phyloP scores from a whole-genome alignment of 2,113 vertebrate species.

The Tamias sibiricus region DNA sequence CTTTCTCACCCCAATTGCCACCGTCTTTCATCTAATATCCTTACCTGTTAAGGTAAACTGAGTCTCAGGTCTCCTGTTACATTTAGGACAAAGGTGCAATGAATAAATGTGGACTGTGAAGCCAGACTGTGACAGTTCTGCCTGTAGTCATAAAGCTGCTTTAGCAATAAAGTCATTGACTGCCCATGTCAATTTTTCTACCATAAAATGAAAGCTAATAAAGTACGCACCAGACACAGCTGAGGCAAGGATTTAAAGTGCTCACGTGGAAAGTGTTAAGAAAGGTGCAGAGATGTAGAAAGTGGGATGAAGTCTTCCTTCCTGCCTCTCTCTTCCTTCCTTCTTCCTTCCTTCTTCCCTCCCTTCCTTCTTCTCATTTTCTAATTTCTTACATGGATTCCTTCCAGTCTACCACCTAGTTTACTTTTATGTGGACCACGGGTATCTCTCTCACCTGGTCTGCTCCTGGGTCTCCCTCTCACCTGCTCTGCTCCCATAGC shows the following conservation, averaged over 20 bases:
- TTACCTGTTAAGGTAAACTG: not conserved
- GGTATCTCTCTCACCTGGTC: not conserved
- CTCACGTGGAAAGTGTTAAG: not conserved
- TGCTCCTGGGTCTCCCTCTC: not conserved
- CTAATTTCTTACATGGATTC: not conserved
- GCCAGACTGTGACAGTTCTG: not conserved
- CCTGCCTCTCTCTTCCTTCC: too few relatives aligned
- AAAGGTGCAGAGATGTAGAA: not conserved
- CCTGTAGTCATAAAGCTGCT: too few relatives aligned
- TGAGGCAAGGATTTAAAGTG: not conserved
- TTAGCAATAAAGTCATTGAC: not conserved
- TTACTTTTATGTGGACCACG: not conserved
- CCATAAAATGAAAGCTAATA: not conserved
- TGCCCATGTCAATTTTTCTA: not conserved
- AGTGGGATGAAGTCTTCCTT: not conserved
- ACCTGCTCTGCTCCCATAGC: not conserved
- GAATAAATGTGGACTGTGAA: not conserved
- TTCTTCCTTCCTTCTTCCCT: not conserved
- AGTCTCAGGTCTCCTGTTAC: not conserved
- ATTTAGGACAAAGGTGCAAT: rapidly evolving
- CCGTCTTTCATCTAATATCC: not conserved
- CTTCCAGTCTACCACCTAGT: not conserved
- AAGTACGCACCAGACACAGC: not conserved
- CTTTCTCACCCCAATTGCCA: not conserved
- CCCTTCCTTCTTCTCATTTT: not conserved